Percentiles rank a stretch among this genome's conserved stretches.
Evolutionary conservation across 2,797 vertebrate species (phyloP).

Genomic region (Sebastiscus albofasciatus): DNA sequence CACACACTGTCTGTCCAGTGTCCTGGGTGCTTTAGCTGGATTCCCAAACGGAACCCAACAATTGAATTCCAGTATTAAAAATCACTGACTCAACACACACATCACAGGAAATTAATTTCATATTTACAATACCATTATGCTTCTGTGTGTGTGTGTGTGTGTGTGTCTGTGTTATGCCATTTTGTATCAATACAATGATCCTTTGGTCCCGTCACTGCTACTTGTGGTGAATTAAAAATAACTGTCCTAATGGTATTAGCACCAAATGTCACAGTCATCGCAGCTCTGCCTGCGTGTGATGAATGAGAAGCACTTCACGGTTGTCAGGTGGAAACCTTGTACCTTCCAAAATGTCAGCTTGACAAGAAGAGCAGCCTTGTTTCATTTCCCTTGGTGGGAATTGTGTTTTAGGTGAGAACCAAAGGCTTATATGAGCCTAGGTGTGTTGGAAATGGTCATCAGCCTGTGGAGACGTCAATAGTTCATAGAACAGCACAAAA

Average conservation of each 20-base stretch:
- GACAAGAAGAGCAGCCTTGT: neutral
- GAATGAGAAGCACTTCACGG: neutral
- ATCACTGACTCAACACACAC: conserved; percentile 15
- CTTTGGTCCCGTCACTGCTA: neutral
- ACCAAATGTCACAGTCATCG: neutral
- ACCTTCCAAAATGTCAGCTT: neutral
- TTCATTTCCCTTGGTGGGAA: neutral
- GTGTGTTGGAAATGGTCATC: neutral
- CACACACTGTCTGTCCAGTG: no score
- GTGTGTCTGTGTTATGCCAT: neutral
- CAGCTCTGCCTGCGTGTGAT: neutral
- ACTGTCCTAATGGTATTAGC: neutral
- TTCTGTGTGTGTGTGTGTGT: neutral
- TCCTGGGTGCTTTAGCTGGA: conserved; percentile 42
- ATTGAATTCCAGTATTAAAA: conserved; percentile 24
- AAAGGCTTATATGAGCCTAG: neutral
- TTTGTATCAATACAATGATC: neutral
- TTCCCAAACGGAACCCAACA: conserved; percentile 5
- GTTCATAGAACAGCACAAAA: neutral
- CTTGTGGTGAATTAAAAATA: conserved; percentile 9
- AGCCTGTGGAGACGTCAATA: neutral
- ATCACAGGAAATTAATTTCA: conserved; percentile 21
- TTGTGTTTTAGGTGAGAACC: neutral
- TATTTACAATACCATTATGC: conserved; percentile 2
- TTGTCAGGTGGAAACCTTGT: no score